A percentile compares a stretch with the other conserved stretches of the same genome.
phyloP scores from a whole-genome alignment of 2,888 invertebrate species.

The Margaritifera margaritifera region DNA sequence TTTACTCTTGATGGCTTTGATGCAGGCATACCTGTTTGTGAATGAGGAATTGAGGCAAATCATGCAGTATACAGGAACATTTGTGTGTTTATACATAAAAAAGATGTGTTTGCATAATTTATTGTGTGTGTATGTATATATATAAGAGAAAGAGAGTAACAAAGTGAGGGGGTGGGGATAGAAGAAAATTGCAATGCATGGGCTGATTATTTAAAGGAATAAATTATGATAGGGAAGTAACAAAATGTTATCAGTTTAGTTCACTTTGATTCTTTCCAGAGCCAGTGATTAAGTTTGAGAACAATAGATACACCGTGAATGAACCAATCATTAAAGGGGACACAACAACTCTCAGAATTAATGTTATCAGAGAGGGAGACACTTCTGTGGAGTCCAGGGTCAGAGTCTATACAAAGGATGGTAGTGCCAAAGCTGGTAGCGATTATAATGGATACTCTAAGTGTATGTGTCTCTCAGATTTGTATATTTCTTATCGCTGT shows the following conservation, averaged over 20 bases:
- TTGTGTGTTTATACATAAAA: too few relatives aligned
- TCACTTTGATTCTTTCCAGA: constrained; percentile 49
- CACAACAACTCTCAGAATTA: constrained; percentile 55
- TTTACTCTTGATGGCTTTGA: too few relatives aligned
- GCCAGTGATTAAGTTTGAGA: constrained; percentile 66
- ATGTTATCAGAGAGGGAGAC: constrained; percentile 69
- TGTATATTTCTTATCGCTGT: background rate
- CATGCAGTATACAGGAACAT: too few relatives aligned
- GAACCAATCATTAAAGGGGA: constrained; percentile 68
- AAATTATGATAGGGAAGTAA: constrained; percentile 1
- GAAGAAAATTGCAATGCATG: background rate
- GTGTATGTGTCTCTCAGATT: constrained; percentile 50
- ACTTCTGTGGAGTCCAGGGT: constrained; percentile 63
- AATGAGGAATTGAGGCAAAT: too few relatives aligned
- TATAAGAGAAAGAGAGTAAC: background rate
- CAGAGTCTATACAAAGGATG: constrained; percentile 70
- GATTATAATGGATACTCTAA: constrained; percentile 70
- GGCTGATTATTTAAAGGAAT: background rate
- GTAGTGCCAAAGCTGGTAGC: constrained; percentile 69
- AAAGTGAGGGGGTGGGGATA: background rate
- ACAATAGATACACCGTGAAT: constrained; percentile 63
- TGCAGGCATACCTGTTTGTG: too few relatives aligned
- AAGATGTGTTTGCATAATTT: background rate
- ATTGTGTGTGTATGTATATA: background rate
- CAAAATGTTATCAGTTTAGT: constrained; percentile 51